phyloP scores from a whole-genome alignment of 2,888 invertebrate genomes.

The Drosophila birchii region DNA sequence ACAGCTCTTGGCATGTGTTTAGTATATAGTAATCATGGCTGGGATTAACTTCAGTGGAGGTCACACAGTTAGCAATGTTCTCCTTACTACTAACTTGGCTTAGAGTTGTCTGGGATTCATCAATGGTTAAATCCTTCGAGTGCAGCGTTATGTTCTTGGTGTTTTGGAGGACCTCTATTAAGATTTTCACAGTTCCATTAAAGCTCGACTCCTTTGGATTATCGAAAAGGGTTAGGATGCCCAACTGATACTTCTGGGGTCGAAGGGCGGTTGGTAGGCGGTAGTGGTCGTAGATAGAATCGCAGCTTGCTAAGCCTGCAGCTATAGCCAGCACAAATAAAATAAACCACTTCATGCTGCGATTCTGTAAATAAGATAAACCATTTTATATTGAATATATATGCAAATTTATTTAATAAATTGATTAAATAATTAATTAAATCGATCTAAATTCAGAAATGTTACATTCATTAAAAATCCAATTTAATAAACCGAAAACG shows the following conservation, averaged over 20 bases:
- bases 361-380: background rate
- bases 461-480: background rate
- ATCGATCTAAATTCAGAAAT: background rate
- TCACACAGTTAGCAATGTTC: constrained; percentile 65
- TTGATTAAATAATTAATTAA: too few species aligned
- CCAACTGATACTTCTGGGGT: constrained; percentile 83
- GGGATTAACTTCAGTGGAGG: constrained; percentile 82
- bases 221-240: constrained; percentile 83
- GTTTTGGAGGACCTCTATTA: constrained; percentile 80
- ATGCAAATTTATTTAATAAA: background rate
- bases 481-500: too few species aligned
- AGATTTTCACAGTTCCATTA: constrained; percentile 83
- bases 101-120: constrained; percentile 75
- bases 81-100: constrained; percentile 41
- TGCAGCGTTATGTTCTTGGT: constrained; percentile 88
- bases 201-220: constrained; percentile 81
- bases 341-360: constrained; percentile 11
- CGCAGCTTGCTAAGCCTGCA: background rate
- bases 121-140: constrained; percentile 86
- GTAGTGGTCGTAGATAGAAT: constrained; percentile 55
- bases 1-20: constrained; percentile 84
- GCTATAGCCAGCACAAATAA: background rate
- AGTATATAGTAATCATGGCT: constrained; percentile 87
- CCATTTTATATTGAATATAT: background rate
- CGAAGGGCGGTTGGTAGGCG: constrained; percentile 82